Conservation (phyloP, 2,888 invertebrate genomes). For the Diadegma fenestrale region DNA sequence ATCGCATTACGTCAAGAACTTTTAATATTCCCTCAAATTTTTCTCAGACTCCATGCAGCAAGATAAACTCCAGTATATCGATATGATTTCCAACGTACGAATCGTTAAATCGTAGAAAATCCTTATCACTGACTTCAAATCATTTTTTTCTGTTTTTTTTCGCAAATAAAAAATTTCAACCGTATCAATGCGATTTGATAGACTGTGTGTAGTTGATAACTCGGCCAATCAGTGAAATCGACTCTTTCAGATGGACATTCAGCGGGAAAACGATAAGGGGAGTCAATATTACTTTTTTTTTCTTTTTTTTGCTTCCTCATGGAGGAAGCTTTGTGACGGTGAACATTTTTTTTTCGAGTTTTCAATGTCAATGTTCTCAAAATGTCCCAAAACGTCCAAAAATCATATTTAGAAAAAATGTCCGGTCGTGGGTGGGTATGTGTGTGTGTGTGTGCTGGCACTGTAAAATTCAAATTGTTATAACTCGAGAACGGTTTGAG, state of each 20-base stretch:
- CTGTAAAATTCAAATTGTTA: too few relatives aligned
- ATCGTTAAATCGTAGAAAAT: constrained; percentile 3
- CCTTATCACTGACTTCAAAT: constrained; percentile 1
- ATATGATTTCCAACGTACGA: constrained; percentile 10
- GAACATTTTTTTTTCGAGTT: too few relatives aligned
- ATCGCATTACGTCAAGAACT: constrained; percentile 8
- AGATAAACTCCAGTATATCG: constrained; percentile 44
- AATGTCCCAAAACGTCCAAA: too few relatives aligned
- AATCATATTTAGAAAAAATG: too few relatives aligned
- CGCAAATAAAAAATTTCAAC: background rate
- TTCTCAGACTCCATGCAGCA: background rate
- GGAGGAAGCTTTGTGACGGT: too few relatives aligned
- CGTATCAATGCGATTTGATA: background rate
- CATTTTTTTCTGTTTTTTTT: constrained; percentile 9
- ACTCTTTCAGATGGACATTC: background rate
- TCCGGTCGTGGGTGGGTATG: too few relatives aligned
- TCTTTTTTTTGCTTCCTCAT: too few relatives aligned
- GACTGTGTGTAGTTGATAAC: background rate
- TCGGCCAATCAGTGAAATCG: background rate
- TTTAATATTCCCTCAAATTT: constrained; percentile 34
- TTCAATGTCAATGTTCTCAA: too few relatives aligned
- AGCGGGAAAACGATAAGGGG: background rate
- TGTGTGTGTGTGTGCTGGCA: too few relatives aligned
- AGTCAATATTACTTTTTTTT: too few relatives aligned
- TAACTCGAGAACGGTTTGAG: too few relatives aligned